phyloP scores from a whole-genome alignment of 1,140 invertebrate genomes.

The Megalonaias nervosa region DNA sequence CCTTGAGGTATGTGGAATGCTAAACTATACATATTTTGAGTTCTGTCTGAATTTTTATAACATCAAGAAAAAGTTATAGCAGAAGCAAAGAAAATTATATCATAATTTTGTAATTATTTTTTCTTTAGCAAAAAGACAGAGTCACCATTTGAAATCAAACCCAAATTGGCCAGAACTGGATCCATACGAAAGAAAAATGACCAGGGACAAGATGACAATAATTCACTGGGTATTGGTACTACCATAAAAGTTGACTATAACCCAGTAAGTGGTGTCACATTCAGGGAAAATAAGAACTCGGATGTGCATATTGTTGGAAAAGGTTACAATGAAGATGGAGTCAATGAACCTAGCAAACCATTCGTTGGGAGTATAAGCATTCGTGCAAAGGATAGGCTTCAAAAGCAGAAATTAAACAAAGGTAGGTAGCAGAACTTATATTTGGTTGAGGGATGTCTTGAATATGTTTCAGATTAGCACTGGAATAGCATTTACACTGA shows the following conservation, averaged over 20 bases:
- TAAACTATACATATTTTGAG: too few relatives aligned
- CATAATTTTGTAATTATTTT: background rate
- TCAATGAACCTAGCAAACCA: background rate
- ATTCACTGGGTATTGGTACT: slow-evolving; percentile 35
- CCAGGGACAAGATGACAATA: slow-evolving; percentile 34
- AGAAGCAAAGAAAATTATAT: too few relatives aligned
- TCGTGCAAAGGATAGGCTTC: too few relatives aligned
- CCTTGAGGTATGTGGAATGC: too few relatives aligned
- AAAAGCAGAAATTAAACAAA: too few relatives aligned
- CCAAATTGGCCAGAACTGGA: slow-evolving; percentile 54
- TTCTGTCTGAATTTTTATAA: too few relatives aligned
- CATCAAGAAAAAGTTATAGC: too few relatives aligned
- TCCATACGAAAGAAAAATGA: slow-evolving; percentile 37
- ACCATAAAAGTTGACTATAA: slow-evolving; percentile 60
- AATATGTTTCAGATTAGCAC: too few relatives aligned
- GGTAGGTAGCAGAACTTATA: too few relatives aligned
- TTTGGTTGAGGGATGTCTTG: too few relatives aligned
- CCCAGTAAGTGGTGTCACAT: slow-evolving; percentile 66
- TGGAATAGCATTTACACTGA: too few relatives aligned
- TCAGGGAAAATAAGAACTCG: slow-evolving; percentile 63
- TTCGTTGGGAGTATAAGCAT: background rate
- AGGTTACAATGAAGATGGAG: slow-evolving; percentile 64
- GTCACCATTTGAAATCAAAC: slow-evolving; percentile 51
- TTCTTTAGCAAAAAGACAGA: slow-evolving; percentile 55
- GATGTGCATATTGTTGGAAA: slow-evolving; percentile 68